Percentiles rank a stretch among this genome's conserved stretches.
These are phyloP conservation scores for Magallana angulata DNA, from an alignment of 1,140 invertebrate species.

Conservation along the genomic window DNA sequence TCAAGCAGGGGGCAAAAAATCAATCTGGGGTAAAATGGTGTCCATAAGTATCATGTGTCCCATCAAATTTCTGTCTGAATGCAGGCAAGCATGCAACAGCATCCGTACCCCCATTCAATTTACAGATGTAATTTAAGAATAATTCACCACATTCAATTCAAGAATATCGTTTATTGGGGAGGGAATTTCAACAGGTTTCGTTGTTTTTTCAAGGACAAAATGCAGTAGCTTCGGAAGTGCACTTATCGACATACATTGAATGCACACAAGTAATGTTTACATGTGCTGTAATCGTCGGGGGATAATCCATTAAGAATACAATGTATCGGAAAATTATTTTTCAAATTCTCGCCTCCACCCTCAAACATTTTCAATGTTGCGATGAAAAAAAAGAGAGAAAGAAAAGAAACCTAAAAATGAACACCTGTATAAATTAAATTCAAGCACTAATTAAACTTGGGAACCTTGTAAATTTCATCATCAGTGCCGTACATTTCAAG, in stretches of 20 bases:
- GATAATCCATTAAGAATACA: background rate
- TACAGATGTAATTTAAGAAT: background rate
- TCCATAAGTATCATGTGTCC: background rate
- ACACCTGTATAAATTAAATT: too few species aligned
- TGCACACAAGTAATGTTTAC: background rate
- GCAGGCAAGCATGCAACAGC: background rate
- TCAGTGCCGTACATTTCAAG: too few species aligned
- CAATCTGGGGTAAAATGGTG: background rate
- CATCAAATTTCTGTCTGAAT: conserved; percentile 2
- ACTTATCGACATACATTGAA: background rate
- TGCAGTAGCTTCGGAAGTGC: background rate
- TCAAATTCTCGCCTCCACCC: too few species aligned
- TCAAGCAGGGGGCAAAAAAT: background rate
- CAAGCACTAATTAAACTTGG: too few species aligned
- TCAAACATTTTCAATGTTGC: too few species aligned
- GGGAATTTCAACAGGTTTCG: too few species aligned
- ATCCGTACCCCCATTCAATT: background rate
- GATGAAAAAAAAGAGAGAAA: too few species aligned
- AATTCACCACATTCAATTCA: background rate
- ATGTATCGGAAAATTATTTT: too few species aligned
- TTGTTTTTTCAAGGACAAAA: too few species aligned
- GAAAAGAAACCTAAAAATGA: too few species aligned
- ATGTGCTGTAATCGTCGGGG: background rate
- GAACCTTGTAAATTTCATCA: too few species aligned
- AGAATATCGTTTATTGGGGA: background rate